phyloP scores from a whole-genome alignment of 2,113 vertebrate species.

The Talpa occidentalis region DNA sequence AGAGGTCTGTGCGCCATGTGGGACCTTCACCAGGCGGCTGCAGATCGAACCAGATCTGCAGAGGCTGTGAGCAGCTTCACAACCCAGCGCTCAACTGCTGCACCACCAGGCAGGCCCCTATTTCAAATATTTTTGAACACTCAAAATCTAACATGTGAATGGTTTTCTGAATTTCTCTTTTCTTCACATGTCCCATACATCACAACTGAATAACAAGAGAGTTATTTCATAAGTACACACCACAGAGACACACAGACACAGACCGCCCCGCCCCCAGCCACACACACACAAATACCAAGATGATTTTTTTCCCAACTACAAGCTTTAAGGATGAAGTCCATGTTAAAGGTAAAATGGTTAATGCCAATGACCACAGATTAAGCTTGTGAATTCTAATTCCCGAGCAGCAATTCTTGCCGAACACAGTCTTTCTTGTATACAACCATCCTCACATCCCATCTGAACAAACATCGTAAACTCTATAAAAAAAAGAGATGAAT shows the following conservation, averaged over 20 bases:
- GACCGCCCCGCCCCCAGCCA: too few relatives aligned
- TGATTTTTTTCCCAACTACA: background rate
- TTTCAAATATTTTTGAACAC: too few relatives aligned
- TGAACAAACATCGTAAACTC: too few relatives aligned
- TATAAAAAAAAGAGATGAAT: background rate
- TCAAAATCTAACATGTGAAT: background rate
- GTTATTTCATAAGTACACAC: background rate
- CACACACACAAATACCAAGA: background rate
- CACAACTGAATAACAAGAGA: background rate
- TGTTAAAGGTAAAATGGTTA: background rate
- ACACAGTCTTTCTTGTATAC: background rate
- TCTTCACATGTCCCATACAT: background rate
- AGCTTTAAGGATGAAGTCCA: background rate
- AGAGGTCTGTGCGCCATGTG: too few relatives aligned
- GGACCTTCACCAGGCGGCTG: too few relatives aligned
- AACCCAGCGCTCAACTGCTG: too few relatives aligned
- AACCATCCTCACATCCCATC: too few relatives aligned
- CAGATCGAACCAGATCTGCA: too few relatives aligned
- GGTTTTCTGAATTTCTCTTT: background rate
- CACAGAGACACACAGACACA: background rate
- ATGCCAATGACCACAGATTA: background rate
- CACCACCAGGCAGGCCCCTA: too few relatives aligned
- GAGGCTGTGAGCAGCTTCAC: too few relatives aligned
- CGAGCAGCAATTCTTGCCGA: fast-evolving
- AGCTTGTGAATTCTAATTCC: too few relatives aligned